Percentiles rank a stretch among this genome's conserved stretches.
These are phyloP conservation scores for Notamacropus eugenii DNA, from an alignment of 2,797 vertebrate species.

Conservation along the genomic window DNA sequence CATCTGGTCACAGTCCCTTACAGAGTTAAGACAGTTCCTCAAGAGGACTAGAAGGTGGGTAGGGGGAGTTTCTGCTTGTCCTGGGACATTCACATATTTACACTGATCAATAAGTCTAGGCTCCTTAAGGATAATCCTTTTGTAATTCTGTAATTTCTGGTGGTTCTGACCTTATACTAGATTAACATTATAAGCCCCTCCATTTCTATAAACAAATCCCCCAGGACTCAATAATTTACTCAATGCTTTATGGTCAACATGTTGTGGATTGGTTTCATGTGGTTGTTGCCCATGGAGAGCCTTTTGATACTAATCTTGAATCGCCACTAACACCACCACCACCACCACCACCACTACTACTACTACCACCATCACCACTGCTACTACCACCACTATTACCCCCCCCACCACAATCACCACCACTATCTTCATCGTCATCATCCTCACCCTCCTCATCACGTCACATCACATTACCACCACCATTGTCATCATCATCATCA, in stretches of 20 bases:
- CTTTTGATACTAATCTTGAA: background rate
- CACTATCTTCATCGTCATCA: too few species aligned
- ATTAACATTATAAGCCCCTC: background rate
- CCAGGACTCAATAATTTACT: background rate
- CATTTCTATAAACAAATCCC: background rate
- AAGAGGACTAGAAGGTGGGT: background rate
- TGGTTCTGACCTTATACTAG: background rate
- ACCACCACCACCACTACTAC: too few species aligned
- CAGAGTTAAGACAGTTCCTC: background rate
- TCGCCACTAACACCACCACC: background rate
- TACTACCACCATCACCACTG: too few species aligned
- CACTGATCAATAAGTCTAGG: background rate
- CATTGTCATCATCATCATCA: background rate
- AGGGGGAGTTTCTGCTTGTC: background rate
- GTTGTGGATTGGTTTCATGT: background rate
- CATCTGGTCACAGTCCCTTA: background rate
- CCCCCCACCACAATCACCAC: too few species aligned
- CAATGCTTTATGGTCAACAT: background rate
- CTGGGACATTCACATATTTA: background rate
- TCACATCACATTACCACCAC: too few species aligned
- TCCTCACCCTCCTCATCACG: too few species aligned
- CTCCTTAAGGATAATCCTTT: background rate
- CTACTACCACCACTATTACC: too few species aligned
- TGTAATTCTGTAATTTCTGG: background rate
- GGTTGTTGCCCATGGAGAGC: background rate